Evolutionary conservation across 2,113 vertebrate genomes (phyloP).

Genomic region (Bujurquina vittata): DNA sequence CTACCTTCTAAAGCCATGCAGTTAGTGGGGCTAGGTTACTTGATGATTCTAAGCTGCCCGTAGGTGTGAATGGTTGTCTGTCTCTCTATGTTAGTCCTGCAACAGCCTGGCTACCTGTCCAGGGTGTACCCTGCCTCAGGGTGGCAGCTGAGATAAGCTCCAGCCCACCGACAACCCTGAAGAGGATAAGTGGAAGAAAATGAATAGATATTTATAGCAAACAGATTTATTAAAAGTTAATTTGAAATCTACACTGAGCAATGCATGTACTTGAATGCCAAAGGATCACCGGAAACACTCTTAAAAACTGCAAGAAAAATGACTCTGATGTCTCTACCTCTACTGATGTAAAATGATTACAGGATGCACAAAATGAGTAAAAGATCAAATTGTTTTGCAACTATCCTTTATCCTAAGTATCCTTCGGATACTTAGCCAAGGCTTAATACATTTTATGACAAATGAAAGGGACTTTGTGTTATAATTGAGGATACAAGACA

Average conservation of each 20-base stretch:
- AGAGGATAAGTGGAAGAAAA: too few relatives aligned
- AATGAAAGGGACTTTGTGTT: conserved; percentile 26
- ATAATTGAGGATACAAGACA: conserved; percentile 21
- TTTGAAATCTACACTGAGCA: not conserved
- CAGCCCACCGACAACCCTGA: too few relatives aligned
- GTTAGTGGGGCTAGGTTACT: too few relatives aligned
- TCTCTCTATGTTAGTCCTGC: too few relatives aligned
- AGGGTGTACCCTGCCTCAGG: too few relatives aligned
- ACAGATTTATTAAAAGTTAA: not conserved
- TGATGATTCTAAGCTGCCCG: too few relatives aligned
- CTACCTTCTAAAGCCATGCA: not conserved
- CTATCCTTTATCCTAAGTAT: conserved; percentile 4
- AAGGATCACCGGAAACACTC: not conserved
- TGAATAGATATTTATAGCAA: not conserved
- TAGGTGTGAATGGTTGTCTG: too few relatives aligned
- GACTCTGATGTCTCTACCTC: not conserved
- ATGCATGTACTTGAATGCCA: not conserved
- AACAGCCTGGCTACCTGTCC: too few relatives aligned
- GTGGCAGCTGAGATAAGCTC: too few relatives aligned
- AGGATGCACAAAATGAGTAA: not conserved
- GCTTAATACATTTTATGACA: conserved; percentile 6
- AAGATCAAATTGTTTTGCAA: not conserved
- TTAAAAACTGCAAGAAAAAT: not conserved
- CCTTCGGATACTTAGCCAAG: not conserved
- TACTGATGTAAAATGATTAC: not conserved